phyloP scores from a whole-genome alignment of 2,113 vertebrate genomes.

The Tychaedon coryphoeus region DNA sequence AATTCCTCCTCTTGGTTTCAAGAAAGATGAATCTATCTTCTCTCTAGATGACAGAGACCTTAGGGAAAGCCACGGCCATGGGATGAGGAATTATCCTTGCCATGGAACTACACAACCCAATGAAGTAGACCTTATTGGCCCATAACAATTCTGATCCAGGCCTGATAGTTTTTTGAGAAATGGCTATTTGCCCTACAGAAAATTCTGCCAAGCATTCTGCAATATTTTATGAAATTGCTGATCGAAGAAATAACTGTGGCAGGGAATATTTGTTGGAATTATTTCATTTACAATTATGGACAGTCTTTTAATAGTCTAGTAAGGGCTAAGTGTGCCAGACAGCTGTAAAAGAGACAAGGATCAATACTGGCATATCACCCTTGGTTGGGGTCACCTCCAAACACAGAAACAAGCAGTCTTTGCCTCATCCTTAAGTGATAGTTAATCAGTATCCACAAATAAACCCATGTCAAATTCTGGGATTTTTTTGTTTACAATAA shows the following conservation, averaged over 20 bases:
- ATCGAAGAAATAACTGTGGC: neutral
- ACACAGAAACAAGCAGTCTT: neutral
- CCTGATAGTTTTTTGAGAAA: neutral
- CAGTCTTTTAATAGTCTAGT: neutral
- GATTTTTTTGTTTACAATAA: neutral
- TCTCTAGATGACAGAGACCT: neutral
- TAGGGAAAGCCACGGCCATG: neutral
- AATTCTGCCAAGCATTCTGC: neutral
- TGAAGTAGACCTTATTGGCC: neutral
- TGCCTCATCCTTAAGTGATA: neutral
- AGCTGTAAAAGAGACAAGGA: neutral
- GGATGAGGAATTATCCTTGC: neutral
- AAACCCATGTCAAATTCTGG: neutral
- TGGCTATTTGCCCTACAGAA: neutral
- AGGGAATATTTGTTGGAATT: neutral
- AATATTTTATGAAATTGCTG: neutral
- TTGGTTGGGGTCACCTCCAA: neutral
- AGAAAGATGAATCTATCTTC: neutral
- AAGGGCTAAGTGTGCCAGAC: neutral
- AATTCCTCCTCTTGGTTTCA: neutral
- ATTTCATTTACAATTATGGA: neutral
- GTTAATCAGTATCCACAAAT: neutral
- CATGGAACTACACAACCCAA: neutral
- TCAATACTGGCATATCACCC: neutral
- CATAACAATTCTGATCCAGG: neutral